Evolutionary conservation across 2,797 vertebrate genomes (phyloP), one percentile per base, ranked within the genome.

Genomic region (Molossus molossus): DNA sequence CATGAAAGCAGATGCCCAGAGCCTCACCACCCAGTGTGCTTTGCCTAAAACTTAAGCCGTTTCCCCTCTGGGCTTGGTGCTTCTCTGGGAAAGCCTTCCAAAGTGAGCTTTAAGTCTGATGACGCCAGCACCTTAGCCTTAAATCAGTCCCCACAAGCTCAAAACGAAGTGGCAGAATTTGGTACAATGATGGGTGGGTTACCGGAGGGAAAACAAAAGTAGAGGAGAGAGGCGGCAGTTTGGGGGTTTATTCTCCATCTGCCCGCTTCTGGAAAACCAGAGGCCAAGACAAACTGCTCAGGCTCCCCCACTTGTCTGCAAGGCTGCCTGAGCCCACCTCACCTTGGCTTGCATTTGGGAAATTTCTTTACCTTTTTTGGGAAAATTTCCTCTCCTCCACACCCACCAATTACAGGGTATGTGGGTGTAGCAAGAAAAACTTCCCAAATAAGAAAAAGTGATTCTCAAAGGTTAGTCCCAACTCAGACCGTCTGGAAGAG

Each of bases 341-440:
- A 90, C 79, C 85, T 97, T 90, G 12, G 48, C 73, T 40, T 58
- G 77, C 67, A 10, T 87, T 94, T 64, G 80, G 86, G 70, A 96
- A 86, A 58, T 87, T 94, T 97, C 91, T 92, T 95, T 91, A 77
- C 92, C 95, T 93, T 97, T 95, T 96, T 96, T 91, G 90, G 95
- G 89, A 91, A 97, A 94, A 90, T 11, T 91, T 84, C 76, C 91
- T 94, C 84, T 84, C 25, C 50, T 97, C 80, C 72, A 97, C 86
- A 91, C 83, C 62, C 87, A 97, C 65, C 87, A 95, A 75, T 94
- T 95, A 93, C 45, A 95, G 79, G 79, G 87, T 88, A 96, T 7
- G 90, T 90, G 77, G 80, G 87, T 97, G 76, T 93, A 91, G 91
- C 6, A 0, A 94, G 80, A 95, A 73, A 87, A 95, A 89, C 76